phyloP scores from a whole-genome alignment of 2,797 vertebrate species.

The Chaetodon trifasciatus region DNA sequence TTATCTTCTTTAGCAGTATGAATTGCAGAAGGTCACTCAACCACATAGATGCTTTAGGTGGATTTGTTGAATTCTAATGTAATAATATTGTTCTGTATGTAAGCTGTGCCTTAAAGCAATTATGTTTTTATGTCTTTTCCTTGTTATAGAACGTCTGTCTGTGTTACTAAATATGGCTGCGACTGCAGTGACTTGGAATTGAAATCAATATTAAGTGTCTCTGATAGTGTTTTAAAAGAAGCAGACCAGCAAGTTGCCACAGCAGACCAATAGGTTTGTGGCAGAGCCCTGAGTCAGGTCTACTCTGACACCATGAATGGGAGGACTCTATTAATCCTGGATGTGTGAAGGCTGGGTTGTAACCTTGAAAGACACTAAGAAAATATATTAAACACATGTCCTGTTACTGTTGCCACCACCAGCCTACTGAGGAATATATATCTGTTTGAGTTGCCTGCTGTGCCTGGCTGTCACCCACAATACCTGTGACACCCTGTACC shows the following conservation, averaged over 20 bases:
- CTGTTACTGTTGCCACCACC: background rate
- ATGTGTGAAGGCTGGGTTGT: background rate
- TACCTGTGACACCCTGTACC: constrained; percentile 29
- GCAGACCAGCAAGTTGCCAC: background rate
- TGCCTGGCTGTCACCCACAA: background rate
- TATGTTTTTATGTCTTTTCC: too few species aligned
- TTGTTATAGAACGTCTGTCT: too few species aligned
- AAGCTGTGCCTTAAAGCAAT: too few species aligned
- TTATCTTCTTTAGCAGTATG: too few species aligned
- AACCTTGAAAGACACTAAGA: constrained; percentile 4
- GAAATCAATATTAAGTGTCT: too few species aligned
- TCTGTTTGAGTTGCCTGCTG: background rate
- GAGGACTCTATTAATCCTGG: background rate
- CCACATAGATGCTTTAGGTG: too few species aligned
- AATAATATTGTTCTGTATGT: too few species aligned
- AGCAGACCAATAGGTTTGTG: background rate
- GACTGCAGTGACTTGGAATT: too few species aligned
- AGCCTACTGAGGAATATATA: background rate
- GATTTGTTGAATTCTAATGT: too few species aligned
- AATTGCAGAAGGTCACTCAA: too few species aligned
- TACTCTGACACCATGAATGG: constrained; percentile 36
- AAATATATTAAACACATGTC: background rate
- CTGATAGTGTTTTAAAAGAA: too few species aligned
- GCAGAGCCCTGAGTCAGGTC: constrained; percentile 3
- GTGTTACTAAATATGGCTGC: too few species aligned